Evolutionary conservation across 2,888 invertebrate species (phyloP), one percentile per base, ranked within the genome.

Genomic region (Nemoura dubitans): DNA sequence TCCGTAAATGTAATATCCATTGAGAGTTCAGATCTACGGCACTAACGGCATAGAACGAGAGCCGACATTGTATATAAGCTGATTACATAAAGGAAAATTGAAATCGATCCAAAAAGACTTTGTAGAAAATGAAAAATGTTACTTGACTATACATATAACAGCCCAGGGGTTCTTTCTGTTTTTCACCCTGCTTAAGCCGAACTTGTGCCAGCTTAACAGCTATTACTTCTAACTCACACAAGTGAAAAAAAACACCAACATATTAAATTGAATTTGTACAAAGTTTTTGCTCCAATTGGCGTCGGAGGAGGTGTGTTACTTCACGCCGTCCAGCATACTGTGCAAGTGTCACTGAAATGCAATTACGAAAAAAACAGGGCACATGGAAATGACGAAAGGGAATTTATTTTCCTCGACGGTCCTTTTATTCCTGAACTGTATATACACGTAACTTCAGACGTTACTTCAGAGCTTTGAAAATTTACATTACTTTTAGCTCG

Each of bases 51-150:
- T 59, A 59, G 59, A 14, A n/a, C 42, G 28, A 27, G 84, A 83
- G 83, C 85, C 81, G 78, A 85, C 85, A 87, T 26, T 59, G 81
- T 76, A 81, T 59, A 21, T 84, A 87, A 85, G 87, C 87, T 85
- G 81, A 87, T 87, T 87, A 87, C 83, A 81, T 81, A 85, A 87
- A 87, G 87, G 83, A 87, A 87, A 87, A 87, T 87, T 87, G 87
- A 87, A 87, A 87, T 87, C 85, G 81, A 81, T 80, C 85, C 77
- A 21, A 76, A 84, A 59, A 59, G 84, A 76, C 84, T 84, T 81
- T 84, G 84, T 59, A 77, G 86, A 42, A 84, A 83, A 86, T 86
- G 86, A 86, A 86, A 86, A 86, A 86, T 84, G 86, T 77, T 83
- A 30, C 16, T 29, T 0, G 25, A n/a, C 84, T 84, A 82, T 28